Conservation (phyloP, 1,140 invertebrate genomes). For the Proctacanthus coquilletti region DNA sequence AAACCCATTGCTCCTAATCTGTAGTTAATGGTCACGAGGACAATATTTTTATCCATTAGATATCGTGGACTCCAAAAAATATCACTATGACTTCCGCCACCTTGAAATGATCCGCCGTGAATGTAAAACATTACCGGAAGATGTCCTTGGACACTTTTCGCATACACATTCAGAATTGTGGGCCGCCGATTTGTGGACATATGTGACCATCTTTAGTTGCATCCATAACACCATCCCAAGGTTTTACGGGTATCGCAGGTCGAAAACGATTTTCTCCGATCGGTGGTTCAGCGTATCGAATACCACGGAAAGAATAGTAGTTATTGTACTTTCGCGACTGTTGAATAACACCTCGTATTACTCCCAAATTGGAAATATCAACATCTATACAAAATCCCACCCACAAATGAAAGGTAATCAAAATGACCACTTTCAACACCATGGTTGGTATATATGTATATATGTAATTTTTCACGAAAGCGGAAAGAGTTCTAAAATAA, state of each 20-base stretch:
- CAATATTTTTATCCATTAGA: conserved; percentile 33
- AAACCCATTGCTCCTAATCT: conserved; percentile 35
- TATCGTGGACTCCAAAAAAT: conserved; percentile 30
- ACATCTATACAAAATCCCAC: too few relatives aligned
- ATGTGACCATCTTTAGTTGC: conserved; percentile 32
- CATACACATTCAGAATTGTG: conserved; percentile 51
- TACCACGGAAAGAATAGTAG: conserved; percentile 44
- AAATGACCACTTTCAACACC: too few relatives aligned
- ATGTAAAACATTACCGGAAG: conserved; percentile 46
- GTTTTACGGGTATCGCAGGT: conserved; percentile 31
- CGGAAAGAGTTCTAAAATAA: too few relatives aligned
- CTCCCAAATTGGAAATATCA: conserved; percentile 31
- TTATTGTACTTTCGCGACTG: conserved; percentile 28
- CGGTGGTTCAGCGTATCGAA: conserved; percentile 51
- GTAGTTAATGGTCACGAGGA: conserved; percentile 41
- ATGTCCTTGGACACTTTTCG: conserved; percentile 24
- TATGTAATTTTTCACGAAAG: too few relatives aligned
- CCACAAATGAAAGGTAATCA: too few relatives aligned
- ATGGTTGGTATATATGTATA: too few relatives aligned
- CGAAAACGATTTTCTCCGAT: conserved; percentile 42
- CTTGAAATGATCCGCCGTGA: conserved; percentile 41
- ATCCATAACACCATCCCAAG: conserved; percentile 34
- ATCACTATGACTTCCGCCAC: conserved; percentile 26
- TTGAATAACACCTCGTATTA: conserved; percentile 26
- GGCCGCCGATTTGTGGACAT: conserved; percentile 32